Conservation (phyloP, 2,888 invertebrate species). For the Adelognathus sp. region DNA sequence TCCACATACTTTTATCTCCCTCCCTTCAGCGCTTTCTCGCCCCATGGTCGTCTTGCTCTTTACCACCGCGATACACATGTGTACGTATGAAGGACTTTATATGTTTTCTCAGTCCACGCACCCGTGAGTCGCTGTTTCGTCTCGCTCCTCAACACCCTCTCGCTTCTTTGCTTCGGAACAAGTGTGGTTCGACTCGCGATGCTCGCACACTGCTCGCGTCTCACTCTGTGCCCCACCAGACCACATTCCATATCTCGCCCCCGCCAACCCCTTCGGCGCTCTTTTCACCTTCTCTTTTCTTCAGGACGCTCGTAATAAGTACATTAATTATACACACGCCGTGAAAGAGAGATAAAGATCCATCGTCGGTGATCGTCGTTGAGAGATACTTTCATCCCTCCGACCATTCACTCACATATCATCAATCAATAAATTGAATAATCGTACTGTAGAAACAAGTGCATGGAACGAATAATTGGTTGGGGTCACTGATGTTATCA, state of each 20-base stretch:
- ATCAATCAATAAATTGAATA: slow-evolving; percentile 36
- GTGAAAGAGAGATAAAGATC: neutral
- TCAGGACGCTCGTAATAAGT: slow-evolving; percentile 15
- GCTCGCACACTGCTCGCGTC: slow-evolving; percentile 30
- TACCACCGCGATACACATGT: slow-evolving; percentile 9
- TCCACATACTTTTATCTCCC: neutral
- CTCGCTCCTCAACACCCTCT: slow-evolving; percentile 52
- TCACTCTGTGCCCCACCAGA: slow-evolving; percentile 37
- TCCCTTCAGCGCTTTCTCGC: slow-evolving; percentile 1
- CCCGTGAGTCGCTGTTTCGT: slow-evolving; percentile 20
- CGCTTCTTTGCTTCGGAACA: slow-evolving; percentile 35
- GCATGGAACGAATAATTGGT: neutral
- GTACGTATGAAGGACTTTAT: slow-evolving; percentile 9
- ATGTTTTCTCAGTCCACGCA: slow-evolving; percentile 24
- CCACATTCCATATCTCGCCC: slow-evolving; percentile 54
- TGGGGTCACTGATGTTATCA: neutral
- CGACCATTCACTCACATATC: slow-evolving; percentile 7
- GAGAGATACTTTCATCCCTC: slow-evolving; percentile 16
- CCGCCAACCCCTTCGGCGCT: slow-evolving; percentile 33
- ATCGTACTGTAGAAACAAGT: neutral
- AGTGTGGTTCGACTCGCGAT: slow-evolving; percentile 52
- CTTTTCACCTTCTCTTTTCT: slow-evolving; percentile 15
- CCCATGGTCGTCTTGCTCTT: neutral
- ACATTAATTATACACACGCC: slow-evolving; percentile 51
- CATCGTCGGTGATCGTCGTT: neutral